These are phyloP conservation scores for Pollicipes pollicipes DNA, from an alignment of 1,140 invertebrate species.

Conservation along the genomic window DNA sequence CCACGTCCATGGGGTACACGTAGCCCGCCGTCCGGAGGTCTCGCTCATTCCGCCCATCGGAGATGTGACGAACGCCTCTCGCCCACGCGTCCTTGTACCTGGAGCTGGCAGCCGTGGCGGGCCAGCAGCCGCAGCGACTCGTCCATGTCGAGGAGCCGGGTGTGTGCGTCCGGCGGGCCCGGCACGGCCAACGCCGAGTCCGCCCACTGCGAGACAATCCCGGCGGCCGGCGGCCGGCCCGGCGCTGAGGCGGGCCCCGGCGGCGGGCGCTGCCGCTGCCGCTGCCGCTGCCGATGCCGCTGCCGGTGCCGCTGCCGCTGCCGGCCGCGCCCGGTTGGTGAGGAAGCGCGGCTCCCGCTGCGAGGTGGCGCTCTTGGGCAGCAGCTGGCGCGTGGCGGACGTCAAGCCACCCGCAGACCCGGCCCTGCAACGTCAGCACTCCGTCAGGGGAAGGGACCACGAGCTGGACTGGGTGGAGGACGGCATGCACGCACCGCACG, in stretches of 20 bases:
- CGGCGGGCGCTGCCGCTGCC: background rate
- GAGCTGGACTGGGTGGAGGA: too few relatives aligned
- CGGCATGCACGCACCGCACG: too few relatives aligned
- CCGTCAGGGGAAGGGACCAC: too few relatives aligned
- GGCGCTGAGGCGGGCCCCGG: background rate
- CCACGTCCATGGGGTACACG: too few relatives aligned
- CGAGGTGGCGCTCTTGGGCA: background rate
- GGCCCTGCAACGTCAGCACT: too few relatives aligned
- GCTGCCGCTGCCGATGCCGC: background rate
- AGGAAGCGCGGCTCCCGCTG: background rate
- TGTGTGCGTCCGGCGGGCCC: background rate
- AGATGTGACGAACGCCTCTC: too few relatives aligned
- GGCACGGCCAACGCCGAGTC: background rate
- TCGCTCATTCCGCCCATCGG: too few relatives aligned
- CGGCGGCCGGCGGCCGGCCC: background rate
- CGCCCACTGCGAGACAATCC: background rate
- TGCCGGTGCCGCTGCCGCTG: background rate
- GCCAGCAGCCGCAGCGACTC: constrained; percentile 1
- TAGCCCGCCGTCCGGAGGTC: too few relatives aligned
- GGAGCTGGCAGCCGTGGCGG: background rate
- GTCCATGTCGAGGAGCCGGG: background rate
- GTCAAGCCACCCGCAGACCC: background rate
- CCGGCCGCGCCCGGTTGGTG: background rate
- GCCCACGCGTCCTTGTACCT: too few relatives aligned
- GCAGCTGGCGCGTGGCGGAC: background rate